Evolutionary conservation across 64 coral and sea anemone genomes (phyloP), one percentile per base, ranked within the genome.

Genomic region (Montipora cactus): DNA sequence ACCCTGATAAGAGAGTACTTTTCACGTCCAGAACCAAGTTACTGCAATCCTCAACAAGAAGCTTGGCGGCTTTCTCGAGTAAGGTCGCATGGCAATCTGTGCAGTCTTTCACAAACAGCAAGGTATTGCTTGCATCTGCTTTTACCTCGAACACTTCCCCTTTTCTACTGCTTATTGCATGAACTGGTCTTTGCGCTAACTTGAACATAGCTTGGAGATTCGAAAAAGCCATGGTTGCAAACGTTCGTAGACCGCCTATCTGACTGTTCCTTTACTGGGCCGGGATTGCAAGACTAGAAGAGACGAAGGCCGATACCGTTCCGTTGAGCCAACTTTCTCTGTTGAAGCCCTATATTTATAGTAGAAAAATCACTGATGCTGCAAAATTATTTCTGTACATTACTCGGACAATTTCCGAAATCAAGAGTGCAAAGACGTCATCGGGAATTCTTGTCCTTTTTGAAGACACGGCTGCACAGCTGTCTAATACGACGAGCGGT

Each of bases 21-120:
- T 88, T 58, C 7, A 93, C 67, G 74, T 93, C 78, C 8, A 93
- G 87, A 8, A 93, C 92, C 76, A 85, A 88, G 20, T 93, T 82
- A 7, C 57, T 59, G 21, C 92, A 93, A 14, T 77, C 67, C 53
- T 93, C 75, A 0, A 93, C 49, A 23, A 93, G 77, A 10, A 93
- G 44, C 53, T 93, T 93, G 5, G 87, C 81, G 50, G 76, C 92
- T 47, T 93, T 93, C 46, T 78, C 77, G 49, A 79, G 8, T 15
- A 93, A 77, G 8, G 62, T 67, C 23, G 19, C 85, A 48, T 88
- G 74, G 11, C 92, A 93, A 49, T 88, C 73, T 74, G 77, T 88
- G 83, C 92, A 93, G 49, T 88, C 21, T 44, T 88, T 85, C 1
- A 93, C 76, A 37, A 84, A 88, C 59, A 93, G 50, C n/a, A 93